Evolutionary conservation across 2,888 invertebrate genomes (phyloP).

Genomic region (Diaperis boleti): DNA sequence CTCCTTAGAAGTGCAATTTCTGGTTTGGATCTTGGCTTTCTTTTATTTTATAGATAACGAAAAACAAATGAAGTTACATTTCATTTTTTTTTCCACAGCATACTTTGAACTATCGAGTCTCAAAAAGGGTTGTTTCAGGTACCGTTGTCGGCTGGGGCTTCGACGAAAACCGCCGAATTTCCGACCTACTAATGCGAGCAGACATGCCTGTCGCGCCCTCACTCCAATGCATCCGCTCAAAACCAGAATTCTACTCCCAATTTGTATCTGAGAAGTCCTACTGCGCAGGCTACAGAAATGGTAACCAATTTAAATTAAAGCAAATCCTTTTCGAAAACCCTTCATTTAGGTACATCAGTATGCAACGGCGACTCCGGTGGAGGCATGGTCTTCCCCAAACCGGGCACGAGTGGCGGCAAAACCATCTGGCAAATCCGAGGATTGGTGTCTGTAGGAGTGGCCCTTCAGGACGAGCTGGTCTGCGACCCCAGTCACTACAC

Average conservation of each 20-base stretch:
- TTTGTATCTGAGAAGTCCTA: conserved; percentile 72
- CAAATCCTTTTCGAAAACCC: too few species aligned
- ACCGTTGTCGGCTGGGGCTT: conserved; percentile 67
- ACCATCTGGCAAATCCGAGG: neutral
- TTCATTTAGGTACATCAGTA: conserved; percentile 67
- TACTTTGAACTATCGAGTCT: too few species aligned
- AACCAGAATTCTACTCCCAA: conserved; percentile 72
- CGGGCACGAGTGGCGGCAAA: too few species aligned
- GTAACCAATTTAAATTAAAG: conserved; percentile 50
- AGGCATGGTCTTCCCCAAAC: conserved; percentile 65
- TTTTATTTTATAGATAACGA: too few species aligned
- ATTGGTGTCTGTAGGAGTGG: neutral
- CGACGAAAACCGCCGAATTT: conserved; percentile 71
- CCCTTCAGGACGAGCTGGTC: neutral
- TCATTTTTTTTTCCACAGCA: too few species aligned
- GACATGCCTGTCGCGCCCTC: conserved; percentile 74
- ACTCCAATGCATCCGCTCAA: conserved; percentile 72
- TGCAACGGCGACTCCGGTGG: conserved; percentile 68
- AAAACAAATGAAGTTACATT: too few species aligned
- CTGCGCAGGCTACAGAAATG: conserved; percentile 66
- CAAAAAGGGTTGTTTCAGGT: too few species aligned
- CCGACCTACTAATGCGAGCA: conserved; percentile 69
- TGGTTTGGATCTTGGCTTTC: too few species aligned
- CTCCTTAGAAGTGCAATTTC: conserved; percentile 3
- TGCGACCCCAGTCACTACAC: neutral